Evolutionary conservation across 2,113 vertebrate species (phyloP).

Genomic region (Numida meleagris): DNA sequence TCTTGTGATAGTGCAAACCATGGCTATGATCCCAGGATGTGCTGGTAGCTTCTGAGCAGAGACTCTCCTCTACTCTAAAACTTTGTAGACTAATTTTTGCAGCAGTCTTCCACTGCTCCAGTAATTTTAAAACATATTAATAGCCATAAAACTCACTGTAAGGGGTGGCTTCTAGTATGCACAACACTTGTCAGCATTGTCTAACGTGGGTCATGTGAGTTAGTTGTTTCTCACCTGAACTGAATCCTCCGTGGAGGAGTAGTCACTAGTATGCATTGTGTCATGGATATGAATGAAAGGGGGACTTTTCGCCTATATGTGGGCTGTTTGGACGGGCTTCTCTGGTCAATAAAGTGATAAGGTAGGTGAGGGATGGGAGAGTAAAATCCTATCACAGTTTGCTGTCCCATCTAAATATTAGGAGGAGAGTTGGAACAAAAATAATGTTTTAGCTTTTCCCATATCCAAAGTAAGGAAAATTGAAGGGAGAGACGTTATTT

Average conservation of each 20-base stretch:
- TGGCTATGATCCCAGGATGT: not conserved
- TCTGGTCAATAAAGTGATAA: not conserved
- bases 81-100: not conserved
- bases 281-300: not conserved
- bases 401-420: not conserved
- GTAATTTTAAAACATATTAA: not conserved
- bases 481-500: not conserved
- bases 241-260: not conserved
- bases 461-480: not conserved
- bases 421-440: not conserved
- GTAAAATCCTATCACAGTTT: not conserved
- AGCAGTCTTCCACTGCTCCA: not conserved
- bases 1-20: not conserved
- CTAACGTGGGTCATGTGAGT: not conserved
- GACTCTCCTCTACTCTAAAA: not conserved
- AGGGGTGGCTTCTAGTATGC: not conserved
- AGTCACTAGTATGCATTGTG: not conserved
- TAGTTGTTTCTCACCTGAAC: not conserved
- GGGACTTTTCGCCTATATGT: not conserved
- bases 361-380: not conserved
- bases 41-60: not conserved
- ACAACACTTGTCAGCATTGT: not conserved
- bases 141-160: not conserved
- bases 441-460: accelerated
- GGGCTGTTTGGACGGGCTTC: not conserved